Evolutionary conservation across 2,888 invertebrate species (phyloP).

Genomic region (Tipula confusa): DNA sequence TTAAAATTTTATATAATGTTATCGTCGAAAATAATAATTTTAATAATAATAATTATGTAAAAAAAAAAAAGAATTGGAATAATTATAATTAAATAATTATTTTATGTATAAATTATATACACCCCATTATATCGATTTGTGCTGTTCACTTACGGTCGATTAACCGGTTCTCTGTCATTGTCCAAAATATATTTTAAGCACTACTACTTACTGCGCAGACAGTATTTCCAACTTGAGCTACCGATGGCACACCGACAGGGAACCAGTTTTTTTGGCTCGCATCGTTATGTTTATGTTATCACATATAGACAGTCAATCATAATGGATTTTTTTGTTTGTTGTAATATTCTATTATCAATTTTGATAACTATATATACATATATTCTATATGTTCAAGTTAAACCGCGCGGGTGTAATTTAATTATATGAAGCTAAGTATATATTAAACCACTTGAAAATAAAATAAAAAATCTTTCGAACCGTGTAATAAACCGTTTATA

Average conservation of each 20-base stretch:
- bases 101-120: constrained; percentile 9
- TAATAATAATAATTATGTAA: no score
- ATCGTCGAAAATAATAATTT: no score
- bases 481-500: not conserved
- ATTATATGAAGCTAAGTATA: not conserved
- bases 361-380: no score
- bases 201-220: no score
- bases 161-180: no score
- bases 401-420: not conserved
- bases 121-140: not conserved
- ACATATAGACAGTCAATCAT: not conserved
- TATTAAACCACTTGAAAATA: not conserved
- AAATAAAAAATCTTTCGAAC: not conserved
- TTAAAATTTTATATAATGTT: constrained; percentile 8
- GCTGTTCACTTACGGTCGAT: not conserved
- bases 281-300: constrained; percentile 21
- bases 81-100: not conserved
- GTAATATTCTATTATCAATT: constrained; percentile 4
- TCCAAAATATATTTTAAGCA: no score
- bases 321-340: not conserved
- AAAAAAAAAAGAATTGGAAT: not conserved
- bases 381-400: no score
- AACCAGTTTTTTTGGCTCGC: not conserved
- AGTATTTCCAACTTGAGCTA: no score
- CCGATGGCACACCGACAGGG: no score